Evolutionary conservation across 2,888 invertebrate species (phyloP).

Genomic region (Mythimna ferrago): DNA sequence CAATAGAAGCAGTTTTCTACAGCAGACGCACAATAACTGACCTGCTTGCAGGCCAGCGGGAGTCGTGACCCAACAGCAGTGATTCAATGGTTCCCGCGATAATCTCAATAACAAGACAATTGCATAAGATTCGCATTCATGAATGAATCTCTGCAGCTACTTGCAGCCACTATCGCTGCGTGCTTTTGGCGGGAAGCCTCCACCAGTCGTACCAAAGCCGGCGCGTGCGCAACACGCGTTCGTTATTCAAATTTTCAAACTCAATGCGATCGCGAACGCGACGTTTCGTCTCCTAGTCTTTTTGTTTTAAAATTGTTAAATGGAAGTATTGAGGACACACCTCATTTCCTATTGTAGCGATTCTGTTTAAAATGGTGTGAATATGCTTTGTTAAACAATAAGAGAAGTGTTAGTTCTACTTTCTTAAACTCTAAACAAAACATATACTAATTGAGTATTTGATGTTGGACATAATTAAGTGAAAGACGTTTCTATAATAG

Average conservation of each 20-base stretch:
- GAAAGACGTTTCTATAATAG: slow-evolving; percentile 61
- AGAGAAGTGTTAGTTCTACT: slow-evolving; percentile 89
- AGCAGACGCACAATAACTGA: slow-evolving; percentile 45
- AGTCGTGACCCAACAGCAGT: slow-evolving; percentile 72
- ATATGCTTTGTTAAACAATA: slow-evolving; percentile 85
- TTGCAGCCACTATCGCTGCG: slow-evolving; percentile 78
- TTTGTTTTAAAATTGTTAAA: slow-evolving; percentile 81
- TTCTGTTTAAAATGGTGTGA: slow-evolving; percentile 87
- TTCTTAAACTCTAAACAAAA: slow-evolving; percentile 83
- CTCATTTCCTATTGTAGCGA: slow-evolving; percentile 85
- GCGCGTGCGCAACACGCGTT: slow-evolving; percentile 89
- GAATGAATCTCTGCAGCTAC: slow-evolving; percentile 82
- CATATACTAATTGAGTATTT: slow-evolving; percentile 69
- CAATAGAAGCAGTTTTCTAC: slow-evolving; percentile 40
- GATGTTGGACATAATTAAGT: slow-evolving; percentile 64
- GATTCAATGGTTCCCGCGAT: slow-evolving; percentile 70
- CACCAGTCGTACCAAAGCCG: slow-evolving; percentile 83
- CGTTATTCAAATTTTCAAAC: slow-evolving; percentile 75
- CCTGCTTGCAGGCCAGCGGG: slow-evolving; percentile 36
- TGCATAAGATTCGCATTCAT: slow-evolving; percentile 81
- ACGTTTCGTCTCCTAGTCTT: slow-evolving; percentile 86
- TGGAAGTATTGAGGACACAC: slow-evolving; percentile 88
- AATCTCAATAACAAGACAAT: slow-evolving; percentile 75
- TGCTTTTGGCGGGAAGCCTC: slow-evolving; percentile 87
- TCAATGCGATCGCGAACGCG: slow-evolving; percentile 86